Conservation (phyloP, 2,888 invertebrate species). For the Rhimphoctona megacephalus region DNA sequence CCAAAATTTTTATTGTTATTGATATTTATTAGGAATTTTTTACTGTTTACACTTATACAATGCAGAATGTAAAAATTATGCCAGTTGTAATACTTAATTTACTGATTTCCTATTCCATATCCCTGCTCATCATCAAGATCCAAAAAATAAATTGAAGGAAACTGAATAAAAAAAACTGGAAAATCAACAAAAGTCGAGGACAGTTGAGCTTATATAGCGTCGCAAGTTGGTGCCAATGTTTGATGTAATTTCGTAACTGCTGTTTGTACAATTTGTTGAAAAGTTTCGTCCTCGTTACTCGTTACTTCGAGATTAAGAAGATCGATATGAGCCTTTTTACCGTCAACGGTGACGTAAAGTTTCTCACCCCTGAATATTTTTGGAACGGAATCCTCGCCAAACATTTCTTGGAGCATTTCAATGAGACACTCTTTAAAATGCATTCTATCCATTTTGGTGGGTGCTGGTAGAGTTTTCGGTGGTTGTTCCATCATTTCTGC, state of each 20-base stretch:
- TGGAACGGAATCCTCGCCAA: conserved; percentile 96
- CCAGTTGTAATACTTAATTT: conserved; percentile 21
- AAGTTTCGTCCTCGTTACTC: conserved; percentile 92
- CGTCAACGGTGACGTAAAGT: conserved; percentile 93
- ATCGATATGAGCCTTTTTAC: conserved; percentile 94
- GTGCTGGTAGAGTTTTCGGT: conserved; percentile 87
- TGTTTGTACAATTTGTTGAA: conserved; percentile 94
- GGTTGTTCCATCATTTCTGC: conserved; percentile 90
- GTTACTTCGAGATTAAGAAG: conserved; percentile 92
- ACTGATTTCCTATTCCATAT: not conserved
- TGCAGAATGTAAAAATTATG: conserved; percentile 15
- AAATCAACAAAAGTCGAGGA: not conserved
- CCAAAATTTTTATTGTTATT: conserved; percentile 5
- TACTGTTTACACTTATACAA: conserved; percentile 29
- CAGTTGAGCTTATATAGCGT: conserved; percentile 73
- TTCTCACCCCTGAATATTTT: conserved; percentile 97
- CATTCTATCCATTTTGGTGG: conserved; percentile 93
- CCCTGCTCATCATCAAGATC: not conserved
- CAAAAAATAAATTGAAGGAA: not conserved
- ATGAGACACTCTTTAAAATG: conserved; percentile 97
- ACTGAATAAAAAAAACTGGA: not conserved
- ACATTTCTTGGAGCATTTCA: conserved; percentile 97
- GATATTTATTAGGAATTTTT: conserved; percentile 21
- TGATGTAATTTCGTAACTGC: conserved; percentile 94
- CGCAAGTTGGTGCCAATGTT: conserved; percentile 89